A percentile compares a stretch with the other conserved stretches of the same genome.
Evolutionary conservation across 2,888 invertebrate species (phyloP).

Genomic region (Azorinus chamasolen): DNA sequence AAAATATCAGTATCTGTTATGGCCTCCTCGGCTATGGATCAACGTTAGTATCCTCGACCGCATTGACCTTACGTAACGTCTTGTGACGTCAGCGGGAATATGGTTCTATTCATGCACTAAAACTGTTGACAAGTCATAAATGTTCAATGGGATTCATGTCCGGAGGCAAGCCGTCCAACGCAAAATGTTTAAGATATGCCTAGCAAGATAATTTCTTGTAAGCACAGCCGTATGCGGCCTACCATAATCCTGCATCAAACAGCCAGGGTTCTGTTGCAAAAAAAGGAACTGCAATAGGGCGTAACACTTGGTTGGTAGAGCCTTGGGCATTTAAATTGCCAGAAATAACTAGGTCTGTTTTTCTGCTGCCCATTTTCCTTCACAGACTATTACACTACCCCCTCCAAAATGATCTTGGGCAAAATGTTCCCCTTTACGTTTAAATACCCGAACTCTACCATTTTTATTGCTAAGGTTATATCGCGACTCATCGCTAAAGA

Average conservation of each 20-base stretch:
- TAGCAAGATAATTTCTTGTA: neutral
- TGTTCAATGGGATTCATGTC: slow-evolving; percentile 10
- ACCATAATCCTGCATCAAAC: slow-evolving; percentile 6
- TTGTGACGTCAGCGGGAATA: slow-evolving; percentile 1
- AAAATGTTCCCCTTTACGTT: slow-evolving; percentile 2
- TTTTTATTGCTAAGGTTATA: neutral
- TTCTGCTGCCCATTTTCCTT: too few relatives aligned
- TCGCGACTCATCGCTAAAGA: slow-evolving; percentile 4
- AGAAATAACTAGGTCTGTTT: too few relatives aligned
- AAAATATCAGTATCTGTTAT: neutral
- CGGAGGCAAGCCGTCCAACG: slow-evolving; percentile 4
- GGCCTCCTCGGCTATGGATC: neutral
- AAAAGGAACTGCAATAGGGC: too few relatives aligned
- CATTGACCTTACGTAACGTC: slow-evolving; percentile 1
- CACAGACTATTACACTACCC: too few relatives aligned
- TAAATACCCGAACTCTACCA: slow-evolving; percentile 2
- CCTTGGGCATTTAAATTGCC: too few relatives aligned
- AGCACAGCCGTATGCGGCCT: slow-evolving; percentile 1
- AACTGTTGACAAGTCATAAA: slow-evolving; percentile 1
- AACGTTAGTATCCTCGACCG: neutral
- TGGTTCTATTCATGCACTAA: neutral
- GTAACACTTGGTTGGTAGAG: too few relatives aligned
- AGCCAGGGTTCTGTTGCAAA: slow-evolving; percentile 2
- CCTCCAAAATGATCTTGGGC: too few relatives aligned
- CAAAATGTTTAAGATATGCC: neutral